These are phyloP conservation scores for Tamias sibiricus DNA, from an alignment of 2,113 vertebrate species.

Conservation along the genomic window DNA sequence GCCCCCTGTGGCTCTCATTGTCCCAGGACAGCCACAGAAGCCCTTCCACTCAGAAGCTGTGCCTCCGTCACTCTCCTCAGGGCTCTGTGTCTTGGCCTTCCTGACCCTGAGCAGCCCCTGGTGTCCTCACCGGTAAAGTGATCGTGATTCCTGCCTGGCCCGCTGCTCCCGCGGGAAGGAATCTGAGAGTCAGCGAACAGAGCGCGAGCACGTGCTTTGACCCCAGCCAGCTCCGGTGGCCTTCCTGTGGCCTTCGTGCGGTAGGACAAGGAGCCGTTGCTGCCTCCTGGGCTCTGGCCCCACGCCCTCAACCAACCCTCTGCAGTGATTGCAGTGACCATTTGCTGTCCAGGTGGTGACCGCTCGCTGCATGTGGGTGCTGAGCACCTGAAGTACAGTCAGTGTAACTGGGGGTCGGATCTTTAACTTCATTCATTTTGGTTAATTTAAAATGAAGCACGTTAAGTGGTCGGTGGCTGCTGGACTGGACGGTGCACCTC, in stretches of 20 bases:
- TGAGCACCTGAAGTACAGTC: background rate
- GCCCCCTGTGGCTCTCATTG: too few relatives aligned
- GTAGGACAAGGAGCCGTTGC: background rate
- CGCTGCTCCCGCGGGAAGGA: background rate
- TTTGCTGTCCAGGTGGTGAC: rapidly evolving
- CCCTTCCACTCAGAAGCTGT: background rate
- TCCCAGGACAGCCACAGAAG: background rate
- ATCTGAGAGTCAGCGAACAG: background rate
- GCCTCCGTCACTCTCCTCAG: background rate
- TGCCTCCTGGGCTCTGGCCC: background rate
- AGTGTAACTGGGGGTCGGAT: too few relatives aligned
- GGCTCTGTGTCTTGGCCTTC: background rate
- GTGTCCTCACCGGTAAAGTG: background rate
- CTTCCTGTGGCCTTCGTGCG: rapidly evolving
- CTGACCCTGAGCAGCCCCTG: background rate
- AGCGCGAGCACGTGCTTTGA: background rate
- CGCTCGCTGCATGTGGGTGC: rapidly evolving
- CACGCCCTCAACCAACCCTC: rapidly evolving
- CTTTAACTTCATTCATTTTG: background rate
- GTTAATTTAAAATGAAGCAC: background rate
- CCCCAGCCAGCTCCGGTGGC: background rate
- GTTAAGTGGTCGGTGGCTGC: background rate
- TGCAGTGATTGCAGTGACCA: rapidly evolving
- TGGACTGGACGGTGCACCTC: background rate
- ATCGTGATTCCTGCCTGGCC: background rate